Evolutionary conservation across 2,888 invertebrate genomes (phyloP).

Genomic region (Xylota segnis): DNA sequence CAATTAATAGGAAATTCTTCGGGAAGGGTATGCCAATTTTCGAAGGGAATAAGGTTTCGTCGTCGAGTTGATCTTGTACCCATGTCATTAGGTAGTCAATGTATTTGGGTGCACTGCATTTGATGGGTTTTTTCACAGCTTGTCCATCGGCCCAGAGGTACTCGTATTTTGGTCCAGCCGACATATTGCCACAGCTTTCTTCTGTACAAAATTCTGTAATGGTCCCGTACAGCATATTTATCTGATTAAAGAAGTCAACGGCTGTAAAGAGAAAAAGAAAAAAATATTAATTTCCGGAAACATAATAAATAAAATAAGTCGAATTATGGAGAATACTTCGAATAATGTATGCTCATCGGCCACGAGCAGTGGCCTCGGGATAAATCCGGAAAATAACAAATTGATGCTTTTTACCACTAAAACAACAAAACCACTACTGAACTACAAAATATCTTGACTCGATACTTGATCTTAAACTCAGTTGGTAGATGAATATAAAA

Average conservation of each 20-base stretch:
- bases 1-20: conserved; percentile 97
- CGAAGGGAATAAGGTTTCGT: conserved; percentile 98
- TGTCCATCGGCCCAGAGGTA: conserved; percentile 99
- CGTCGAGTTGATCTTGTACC: conserved; percentile 99
- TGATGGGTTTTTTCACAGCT: conserved; percentile 98
- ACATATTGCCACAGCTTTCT: conserved; percentile 98
- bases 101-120: conserved; percentile 99
- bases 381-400: too few relatives aligned
- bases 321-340: too few relatives aligned
- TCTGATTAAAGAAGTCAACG: conserved; percentile 99
- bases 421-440: too few relatives aligned
- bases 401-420: too few relatives aligned
- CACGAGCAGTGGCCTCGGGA: too few relatives aligned
- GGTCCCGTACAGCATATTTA: conserved; percentile 99
- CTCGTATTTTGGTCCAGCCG: conserved; percentile 99
- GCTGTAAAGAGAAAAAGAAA: conserved; percentile 86
- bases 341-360: too few relatives aligned
- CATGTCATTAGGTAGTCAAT: conserved; percentile 99
- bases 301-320: too few relatives aligned
- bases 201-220: conserved; percentile 99
- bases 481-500: too few relatives aligned
- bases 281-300: too few relatives aligned
- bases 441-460: too few relatives aligned
- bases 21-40: conserved; percentile 99
- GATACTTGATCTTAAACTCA: too few relatives aligned